Conservation (phyloP, 1,140 invertebrate genomes). For the Brachionus angularis region DNA sequence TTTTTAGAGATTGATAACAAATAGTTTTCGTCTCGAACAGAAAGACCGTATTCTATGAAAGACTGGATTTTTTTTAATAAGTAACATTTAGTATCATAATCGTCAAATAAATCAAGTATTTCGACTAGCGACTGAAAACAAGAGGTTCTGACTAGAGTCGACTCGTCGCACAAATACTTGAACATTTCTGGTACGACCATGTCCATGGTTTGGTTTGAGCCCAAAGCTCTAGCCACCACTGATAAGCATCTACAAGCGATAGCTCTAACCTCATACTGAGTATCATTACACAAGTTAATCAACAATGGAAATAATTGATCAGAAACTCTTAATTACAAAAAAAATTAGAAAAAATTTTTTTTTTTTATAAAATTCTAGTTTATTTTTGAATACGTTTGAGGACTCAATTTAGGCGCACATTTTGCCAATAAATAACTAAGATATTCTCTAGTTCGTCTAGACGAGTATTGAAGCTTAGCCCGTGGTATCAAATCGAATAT, state of each 20-base stretch:
- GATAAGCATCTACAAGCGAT: constrained; percentile 7
- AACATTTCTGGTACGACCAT: constrained; percentile 39
- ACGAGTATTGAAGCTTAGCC: constrained; percentile 6
- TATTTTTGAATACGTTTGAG: constrained; percentile 2
- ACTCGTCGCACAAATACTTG: constrained; percentile 38
- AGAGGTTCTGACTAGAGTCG: not conserved
- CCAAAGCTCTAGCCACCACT: not conserved
- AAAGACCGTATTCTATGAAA: constrained; percentile 29
- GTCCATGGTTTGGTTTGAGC: not conserved
- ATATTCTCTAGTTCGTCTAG: constrained; percentile 13
- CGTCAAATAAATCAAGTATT: constrained; percentile 13
- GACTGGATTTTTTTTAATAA: constrained; percentile 38
- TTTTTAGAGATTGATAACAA: constrained; percentile 14
- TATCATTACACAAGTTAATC: constrained; percentile 37
- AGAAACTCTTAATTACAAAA: too few relatives aligned
- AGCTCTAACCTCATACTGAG: constrained; percentile 24
- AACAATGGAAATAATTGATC: constrained; percentile 32
- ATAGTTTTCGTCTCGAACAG: constrained; percentile 5
- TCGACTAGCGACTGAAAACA: constrained; percentile 35
- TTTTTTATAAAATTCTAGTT: not conserved
- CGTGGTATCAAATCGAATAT: not conserved
- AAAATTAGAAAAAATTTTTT: not conserved
- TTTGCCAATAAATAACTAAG: constrained; percentile 12
- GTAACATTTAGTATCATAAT: constrained; percentile 39
- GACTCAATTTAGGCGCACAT: not conserved